Percentiles rank a stretch among this genome's conserved stretches.
These are phyloP conservation scores for Sebastes vulpes DNA, from an alignment of 2,797 vertebrate genomes.

Conservation along the genomic window DNA sequence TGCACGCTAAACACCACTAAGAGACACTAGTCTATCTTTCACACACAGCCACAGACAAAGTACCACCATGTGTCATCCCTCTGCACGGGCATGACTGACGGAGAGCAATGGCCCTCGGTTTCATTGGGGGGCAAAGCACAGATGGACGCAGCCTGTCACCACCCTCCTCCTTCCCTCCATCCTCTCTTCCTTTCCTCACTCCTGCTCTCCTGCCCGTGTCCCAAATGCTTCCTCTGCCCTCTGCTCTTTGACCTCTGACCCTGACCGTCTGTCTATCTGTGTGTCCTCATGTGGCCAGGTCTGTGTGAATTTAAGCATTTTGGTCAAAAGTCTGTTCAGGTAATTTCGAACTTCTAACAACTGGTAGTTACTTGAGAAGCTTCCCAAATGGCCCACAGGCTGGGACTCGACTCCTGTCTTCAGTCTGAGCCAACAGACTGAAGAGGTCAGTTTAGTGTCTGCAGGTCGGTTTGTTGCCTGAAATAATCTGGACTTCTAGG, in stretches of 20 bases:
- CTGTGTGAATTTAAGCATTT: constrained; percentile 35
- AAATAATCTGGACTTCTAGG: constrained; percentile 9
- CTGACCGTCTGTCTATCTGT: constrained; percentile 58
- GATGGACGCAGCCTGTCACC: constrained; percentile 79
- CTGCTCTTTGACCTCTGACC: constrained; percentile 77
- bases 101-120: constrained; percentile 33
- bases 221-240: constrained; percentile 84
- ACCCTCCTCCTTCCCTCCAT: constrained; percentile 38
- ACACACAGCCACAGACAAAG: background rate
- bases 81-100: constrained; percentile 30
- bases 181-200: constrained; percentile 70
- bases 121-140: constrained; percentile 58
- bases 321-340: constrained; percentile 9
- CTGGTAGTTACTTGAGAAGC: constrained; percentile 42
- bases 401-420: constrained; percentile 7
- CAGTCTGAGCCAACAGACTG: background rate
- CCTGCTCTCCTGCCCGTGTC: constrained; percentile 45
- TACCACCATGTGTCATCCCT: background rate
- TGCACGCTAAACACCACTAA: background rate
- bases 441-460: constrained; percentile 21
- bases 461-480: background rate
- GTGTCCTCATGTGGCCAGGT: constrained; percentile 27
- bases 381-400: constrained; percentile 40
- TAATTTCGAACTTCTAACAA: constrained; percentile 31
- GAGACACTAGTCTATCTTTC: background rate